Evolutionary conservation across 2,113 vertebrate genomes (phyloP).

Genomic region (Ascaphus truei): DNA sequence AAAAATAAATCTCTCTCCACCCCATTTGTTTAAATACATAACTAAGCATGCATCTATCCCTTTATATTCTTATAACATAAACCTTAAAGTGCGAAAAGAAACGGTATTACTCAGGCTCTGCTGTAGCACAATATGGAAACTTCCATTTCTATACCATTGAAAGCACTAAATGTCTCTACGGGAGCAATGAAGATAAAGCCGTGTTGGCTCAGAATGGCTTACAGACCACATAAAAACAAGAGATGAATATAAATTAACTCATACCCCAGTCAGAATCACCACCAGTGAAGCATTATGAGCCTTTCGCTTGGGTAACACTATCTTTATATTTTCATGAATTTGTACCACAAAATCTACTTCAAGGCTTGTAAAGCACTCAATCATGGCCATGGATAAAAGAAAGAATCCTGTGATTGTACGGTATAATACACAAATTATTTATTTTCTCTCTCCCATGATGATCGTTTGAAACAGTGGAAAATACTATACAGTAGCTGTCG

Average conservation of each 20-base stretch:
- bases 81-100: too few species aligned
- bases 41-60: too few species aligned
- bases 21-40: too few species aligned
- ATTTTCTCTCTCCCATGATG: too few species aligned
- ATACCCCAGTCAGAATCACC: not conserved
- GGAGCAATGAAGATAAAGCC: not conserved
- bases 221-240: conserved; percentile 6
- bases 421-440: too few species aligned
- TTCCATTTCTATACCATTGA: not conserved
- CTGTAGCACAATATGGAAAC: too few species aligned
- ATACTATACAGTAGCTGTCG: too few species aligned
- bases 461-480: not conserved
- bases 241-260: conserved; percentile 13
- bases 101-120: too few species aligned
- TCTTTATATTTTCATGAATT: conserved; percentile 6
- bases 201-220: not conserved
- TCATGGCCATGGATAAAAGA: not conserved
- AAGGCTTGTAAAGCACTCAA: conserved; percentile 9
- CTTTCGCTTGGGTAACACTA: conserved; percentile 16
- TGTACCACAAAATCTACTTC: conserved; percentile 5
- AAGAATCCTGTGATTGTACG: not conserved
- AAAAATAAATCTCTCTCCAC: too few species aligned
- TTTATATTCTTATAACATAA: too few species aligned
- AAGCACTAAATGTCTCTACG: not conserved
- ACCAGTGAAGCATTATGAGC: not conserved